A percentile compares a stretch with the other conserved stretches of the same genome.
Conservation (phyloP, 2,888 invertebrate genomes). For the Cerastoderma edule region DNA sequence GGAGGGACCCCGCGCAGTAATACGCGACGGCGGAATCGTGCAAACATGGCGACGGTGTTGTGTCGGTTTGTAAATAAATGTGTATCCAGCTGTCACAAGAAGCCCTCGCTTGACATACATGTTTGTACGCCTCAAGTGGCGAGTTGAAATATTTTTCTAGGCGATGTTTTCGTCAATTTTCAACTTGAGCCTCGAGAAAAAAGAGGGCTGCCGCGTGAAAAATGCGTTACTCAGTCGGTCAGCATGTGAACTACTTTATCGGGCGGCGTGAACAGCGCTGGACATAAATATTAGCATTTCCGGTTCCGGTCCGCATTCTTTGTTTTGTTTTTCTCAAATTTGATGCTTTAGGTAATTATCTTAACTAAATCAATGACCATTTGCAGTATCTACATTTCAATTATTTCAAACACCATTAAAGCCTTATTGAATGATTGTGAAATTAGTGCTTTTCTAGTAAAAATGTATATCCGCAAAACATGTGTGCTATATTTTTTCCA, state of each 20-base stretch:
- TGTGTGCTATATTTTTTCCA: no score
- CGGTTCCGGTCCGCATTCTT: no score
- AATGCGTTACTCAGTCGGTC: constrained; percentile 26
- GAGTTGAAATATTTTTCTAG: constrained; percentile 25
- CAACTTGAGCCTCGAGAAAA: constrained; percentile 27
- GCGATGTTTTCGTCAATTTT: constrained; percentile 29
- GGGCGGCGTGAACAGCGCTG: no score
- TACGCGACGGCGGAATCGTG: constrained; percentile 36
- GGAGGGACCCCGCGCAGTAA: neutral
- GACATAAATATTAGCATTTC: no score
- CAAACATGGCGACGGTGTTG: constrained; percentile 46
- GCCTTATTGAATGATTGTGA: no score
- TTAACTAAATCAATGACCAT: no score
- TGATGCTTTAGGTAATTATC: no score
- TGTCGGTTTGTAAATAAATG: constrained; percentile 56
- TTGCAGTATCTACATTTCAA: no score
- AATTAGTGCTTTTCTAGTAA: no score
- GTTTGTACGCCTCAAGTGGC: constrained; percentile 52
- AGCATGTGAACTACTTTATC: constrained; percentile 24
- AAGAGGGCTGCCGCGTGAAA: constrained; percentile 44
- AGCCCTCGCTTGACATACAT: constrained; percentile 49
- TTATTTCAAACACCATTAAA: no score
- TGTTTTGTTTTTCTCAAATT: no score
- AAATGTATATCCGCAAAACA: no score
- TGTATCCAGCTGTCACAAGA: constrained; percentile 49